Base-by-base conservation (phyloP, 92 coral and sea anemone genomes). In the Phymanthus crucifer region DNA sequence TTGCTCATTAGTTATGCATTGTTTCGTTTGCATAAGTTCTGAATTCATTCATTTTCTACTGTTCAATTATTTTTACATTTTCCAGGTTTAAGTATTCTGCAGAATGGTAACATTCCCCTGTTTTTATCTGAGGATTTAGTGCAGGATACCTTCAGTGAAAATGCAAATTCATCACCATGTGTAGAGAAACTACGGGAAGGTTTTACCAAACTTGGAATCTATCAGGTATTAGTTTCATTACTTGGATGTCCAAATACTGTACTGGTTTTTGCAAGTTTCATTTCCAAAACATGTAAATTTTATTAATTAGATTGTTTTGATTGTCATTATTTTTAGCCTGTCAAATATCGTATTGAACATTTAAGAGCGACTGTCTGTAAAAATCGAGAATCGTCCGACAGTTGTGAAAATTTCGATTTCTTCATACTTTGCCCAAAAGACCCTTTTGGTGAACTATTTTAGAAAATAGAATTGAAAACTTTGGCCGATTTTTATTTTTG, bases 41-140 rank as follows among this genome's bases (percentile, higher is more conserved):
- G 24, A 8, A 50, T 50, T 50, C n/a, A 50, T 50, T 18, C 58
- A 50, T 50, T 17, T 50, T 50, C 19, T 7, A 43, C 19, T 50
- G 24, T 50, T 50, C 19, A 1, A 50, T 36, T 65, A 31, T 64
- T 14, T 43, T 29, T 66, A n/a, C 18, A 70, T n/a, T 78, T n/a
- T n/a, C 50, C 77, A 82, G 86, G 86, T 71, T 74, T 82, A 56
- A 72, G 86, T 58, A 82, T 72, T 33, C 80, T 78, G 23, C 83
- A 78, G 34, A 78, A 78, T 78, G 83, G 83, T 14, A 78, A 78
- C 46, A 78, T 82, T 73, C 86, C 86, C 66, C 86, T 36, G 68
- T 71, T 71, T 36, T 33, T 82, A 35, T 46, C 86, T 48, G 86
- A 82, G 54, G 68, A 82, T 31, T 34, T 82, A 54, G 27, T 73